Percentiles rank a stretch among this genome's conserved stretches.
Conservation (phyloP, 2,113 vertebrate species). For the Psittacula cyanocephala region DNA sequence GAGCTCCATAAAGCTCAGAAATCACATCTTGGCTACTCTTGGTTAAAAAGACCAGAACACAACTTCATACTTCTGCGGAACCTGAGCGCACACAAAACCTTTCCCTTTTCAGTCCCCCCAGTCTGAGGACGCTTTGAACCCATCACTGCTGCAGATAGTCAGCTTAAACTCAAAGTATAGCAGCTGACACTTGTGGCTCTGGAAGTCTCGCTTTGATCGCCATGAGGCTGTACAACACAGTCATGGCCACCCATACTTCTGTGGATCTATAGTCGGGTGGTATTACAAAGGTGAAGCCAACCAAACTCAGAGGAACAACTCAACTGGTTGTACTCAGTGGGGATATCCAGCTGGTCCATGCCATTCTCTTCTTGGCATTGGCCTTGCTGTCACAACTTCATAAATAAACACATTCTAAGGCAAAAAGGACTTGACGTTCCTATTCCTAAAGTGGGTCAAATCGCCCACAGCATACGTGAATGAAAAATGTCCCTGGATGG, state of each 20-base stretch:
- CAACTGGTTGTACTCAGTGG: fast-evolving
- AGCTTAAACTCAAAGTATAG: background rate
- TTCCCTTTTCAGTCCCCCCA: background rate
- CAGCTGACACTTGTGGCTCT: background rate
- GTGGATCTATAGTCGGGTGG: background rate
- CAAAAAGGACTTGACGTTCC: background rate
- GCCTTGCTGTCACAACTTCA: slow-evolving; percentile 28
- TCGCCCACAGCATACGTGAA: background rate
- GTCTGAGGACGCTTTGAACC: background rate
- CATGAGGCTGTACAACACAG: background rate
- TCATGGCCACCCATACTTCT: background rate
- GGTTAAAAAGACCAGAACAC: background rate
- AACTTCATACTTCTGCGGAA: background rate
- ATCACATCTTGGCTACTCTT: background rate
- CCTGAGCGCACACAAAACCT: fast-evolving
- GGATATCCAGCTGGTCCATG: slow-evolving; percentile 30
- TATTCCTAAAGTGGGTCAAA: slow-evolving; percentile 31
- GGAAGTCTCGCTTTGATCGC: background rate
- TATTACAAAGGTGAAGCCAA: background rate
- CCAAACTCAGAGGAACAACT: background rate
- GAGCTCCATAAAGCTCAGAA: background rate
- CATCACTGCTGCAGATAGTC: background rate
- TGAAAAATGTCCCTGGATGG: slow-evolving; percentile 29
- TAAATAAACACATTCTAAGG: slow-evolving; percentile 39
- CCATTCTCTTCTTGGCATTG: slow-evolving; percentile 15